phyloP scores from a whole-genome alignment of 2,888 invertebrate genomes.

The Seira sanloemensis region DNA sequence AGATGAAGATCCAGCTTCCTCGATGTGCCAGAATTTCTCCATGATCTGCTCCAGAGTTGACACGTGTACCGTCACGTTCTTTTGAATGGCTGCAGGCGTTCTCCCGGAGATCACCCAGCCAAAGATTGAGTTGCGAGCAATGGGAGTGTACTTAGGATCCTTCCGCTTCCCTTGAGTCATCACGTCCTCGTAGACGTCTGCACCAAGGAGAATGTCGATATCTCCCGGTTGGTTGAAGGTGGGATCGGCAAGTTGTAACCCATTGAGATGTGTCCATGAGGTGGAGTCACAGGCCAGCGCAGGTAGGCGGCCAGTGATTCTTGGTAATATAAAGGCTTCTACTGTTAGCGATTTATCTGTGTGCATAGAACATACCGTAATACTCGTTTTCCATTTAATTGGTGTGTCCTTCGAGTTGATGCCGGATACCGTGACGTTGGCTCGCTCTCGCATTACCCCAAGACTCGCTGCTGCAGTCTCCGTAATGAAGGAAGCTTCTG shows the following conservation, averaged over 20 bases:
- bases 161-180: neutral
- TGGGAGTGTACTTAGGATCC: neutral
- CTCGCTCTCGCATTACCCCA: neutral
- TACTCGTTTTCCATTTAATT: neutral
- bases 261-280: slow-evolving; percentile 32
- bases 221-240: slow-evolving; percentile 1
- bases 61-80: neutral
- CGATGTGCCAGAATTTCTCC: slow-evolving; percentile 47
- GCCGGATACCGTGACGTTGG: neutral
- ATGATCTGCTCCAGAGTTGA: neutral
- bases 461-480: neutral
- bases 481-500: slow-evolving; percentile 18
- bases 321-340: slow-evolving; percentile 16
- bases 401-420: neutral
- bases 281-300: neutral
- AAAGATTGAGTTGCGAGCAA: slow-evolving; percentile 22
- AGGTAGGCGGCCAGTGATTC: slow-evolving; percentile 31
- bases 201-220: slow-evolving; percentile 53
- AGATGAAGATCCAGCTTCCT: slow-evolving; percentile 28
- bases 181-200: slow-evolving; percentile 22
- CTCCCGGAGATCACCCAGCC: slow-evolving; percentile 41
- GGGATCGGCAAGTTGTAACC: slow-evolving; percentile 49
- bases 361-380: neutral
- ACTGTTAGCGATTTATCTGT: neutral
- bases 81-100: neutral